phyloP scores from a whole-genome alignment of 64 coral and sea anemone species.

The Trachythela sp. region DNA sequence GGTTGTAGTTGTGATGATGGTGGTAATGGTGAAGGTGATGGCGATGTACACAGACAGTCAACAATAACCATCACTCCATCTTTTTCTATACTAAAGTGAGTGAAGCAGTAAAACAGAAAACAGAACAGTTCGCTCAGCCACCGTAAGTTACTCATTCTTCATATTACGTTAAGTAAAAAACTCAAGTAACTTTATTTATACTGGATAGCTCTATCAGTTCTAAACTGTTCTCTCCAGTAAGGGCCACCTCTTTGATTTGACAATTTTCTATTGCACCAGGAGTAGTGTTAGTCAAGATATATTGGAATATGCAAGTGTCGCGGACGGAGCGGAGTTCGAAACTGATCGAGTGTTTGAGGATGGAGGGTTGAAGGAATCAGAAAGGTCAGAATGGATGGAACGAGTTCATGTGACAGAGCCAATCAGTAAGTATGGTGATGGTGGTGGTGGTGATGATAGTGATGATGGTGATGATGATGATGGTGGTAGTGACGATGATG shows the following conservation, averaged over 20 bases:
- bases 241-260: background rate
- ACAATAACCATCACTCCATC: background rate
- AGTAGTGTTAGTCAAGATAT: background rate
- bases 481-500: background rate
- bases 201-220: background rate
- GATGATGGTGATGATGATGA: background rate
- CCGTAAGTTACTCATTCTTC: background rate
- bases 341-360: background rate
- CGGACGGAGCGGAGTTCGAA: constrained; percentile 13
- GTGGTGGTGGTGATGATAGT: background rate
- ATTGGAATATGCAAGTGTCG: background rate
- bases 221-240: background rate
- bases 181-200: background rate
- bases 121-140: background rate
- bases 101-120: constrained; percentile 27
- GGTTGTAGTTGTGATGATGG: too few species aligned
- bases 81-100: background rate
- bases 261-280: background rate
- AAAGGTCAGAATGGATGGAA: background rate
- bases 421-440: background rate
- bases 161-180: background rate
- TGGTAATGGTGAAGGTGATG: background rate
- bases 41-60: background rate
- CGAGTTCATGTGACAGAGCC: background rate
- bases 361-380: background rate